Evolutionary conservation across 2,797 vertebrate genomes (phyloP).

Genomic region (Lindbergichthys nudifrons): DNA sequence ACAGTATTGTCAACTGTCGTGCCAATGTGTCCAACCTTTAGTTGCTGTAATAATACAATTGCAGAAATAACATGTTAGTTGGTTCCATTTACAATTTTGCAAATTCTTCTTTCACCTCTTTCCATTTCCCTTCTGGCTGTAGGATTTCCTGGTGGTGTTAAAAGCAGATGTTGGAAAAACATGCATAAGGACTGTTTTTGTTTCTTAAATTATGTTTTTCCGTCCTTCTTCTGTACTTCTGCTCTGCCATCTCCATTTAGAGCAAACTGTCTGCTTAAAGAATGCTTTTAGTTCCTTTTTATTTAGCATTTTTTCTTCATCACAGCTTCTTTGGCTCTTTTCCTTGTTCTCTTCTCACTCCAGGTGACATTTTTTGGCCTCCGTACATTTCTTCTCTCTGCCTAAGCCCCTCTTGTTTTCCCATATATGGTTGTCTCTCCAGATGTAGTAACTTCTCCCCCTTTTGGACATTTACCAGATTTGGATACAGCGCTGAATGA

Average conservation of each 20-base stretch:
- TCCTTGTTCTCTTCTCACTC: constrained; percentile 56
- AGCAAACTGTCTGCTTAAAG: constrained; percentile 5
- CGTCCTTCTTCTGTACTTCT: constrained; percentile 21
- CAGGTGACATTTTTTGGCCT: constrained; percentile 75
- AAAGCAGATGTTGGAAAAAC: constrained; percentile 30
- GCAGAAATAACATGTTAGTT: constrained; percentile 25
- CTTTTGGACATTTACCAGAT: constrained; percentile 75
- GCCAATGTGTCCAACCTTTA: not conserved
- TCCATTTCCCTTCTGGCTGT: constrained; percentile 53
- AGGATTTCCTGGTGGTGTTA: constrained; percentile 16
- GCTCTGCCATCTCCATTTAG: constrained; percentile 13
- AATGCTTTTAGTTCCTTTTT: constrained; percentile 13
- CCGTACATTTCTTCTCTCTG: constrained; percentile 60
- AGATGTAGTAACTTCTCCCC: constrained; percentile 68
- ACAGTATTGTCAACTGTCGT: not conserved
- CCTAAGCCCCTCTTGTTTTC: constrained; percentile 60
- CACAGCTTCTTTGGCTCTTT: constrained; percentile 49
- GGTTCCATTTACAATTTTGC: constrained; percentile 48
- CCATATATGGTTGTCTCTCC: constrained; percentile 80
- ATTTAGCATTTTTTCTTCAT: constrained; percentile 49
- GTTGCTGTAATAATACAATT: not conserved
- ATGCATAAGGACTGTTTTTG: constrained; percentile 9
- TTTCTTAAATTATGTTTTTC: constrained; percentile 22
- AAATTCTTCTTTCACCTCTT: constrained; percentile 25
- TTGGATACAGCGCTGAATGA: constrained; percentile 62